Evolutionary conservation across 2,888 invertebrate genomes (phyloP).

Genomic region (Neoascia interrupta): DNA sequence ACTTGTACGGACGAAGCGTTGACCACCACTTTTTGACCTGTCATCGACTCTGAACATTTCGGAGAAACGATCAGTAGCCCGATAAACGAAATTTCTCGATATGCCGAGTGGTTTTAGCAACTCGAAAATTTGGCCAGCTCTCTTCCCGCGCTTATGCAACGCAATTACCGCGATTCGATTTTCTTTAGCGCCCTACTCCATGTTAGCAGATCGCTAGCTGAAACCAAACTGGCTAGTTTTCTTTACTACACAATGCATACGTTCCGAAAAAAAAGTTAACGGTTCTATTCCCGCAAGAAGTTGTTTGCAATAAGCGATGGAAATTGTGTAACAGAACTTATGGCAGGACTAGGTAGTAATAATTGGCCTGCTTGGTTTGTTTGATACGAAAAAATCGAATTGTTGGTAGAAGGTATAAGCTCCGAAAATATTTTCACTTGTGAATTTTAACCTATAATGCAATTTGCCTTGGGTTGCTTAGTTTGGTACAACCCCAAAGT

Average conservation of each 20-base stretch:
- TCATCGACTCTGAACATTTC: background rate
- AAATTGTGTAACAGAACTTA: constrained; percentile 6
- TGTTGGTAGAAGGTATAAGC: no score
- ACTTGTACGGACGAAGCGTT: background rate
- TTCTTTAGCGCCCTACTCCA: constrained; percentile 4
- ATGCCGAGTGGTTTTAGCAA: constrained; percentile 1
- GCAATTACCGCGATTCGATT: constrained; percentile 3
- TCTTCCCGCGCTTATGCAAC: constrained; percentile 11
- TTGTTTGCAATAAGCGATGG: background rate
- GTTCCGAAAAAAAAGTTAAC: constrained; percentile 10
- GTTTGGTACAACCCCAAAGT: no score
- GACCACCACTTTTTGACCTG: constrained; percentile 2
- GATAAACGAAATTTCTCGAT: constrained; percentile 15
- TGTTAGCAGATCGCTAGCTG: background rate
- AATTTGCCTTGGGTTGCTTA: no score
- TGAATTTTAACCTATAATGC: no score
- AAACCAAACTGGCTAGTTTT: constrained; percentile 1
- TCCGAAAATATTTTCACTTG: no score
- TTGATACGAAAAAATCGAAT: no score
- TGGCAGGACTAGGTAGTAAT: constrained; percentile 3
- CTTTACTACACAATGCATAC: background rate
- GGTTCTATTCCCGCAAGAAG: background rate
- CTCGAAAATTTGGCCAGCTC: constrained; percentile 19
- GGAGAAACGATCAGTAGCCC: constrained; percentile 3
- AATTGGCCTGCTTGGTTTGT: no score